Conservation (phyloP, 2,888 invertebrate species). For the Halictus quadricinctus region DNA sequence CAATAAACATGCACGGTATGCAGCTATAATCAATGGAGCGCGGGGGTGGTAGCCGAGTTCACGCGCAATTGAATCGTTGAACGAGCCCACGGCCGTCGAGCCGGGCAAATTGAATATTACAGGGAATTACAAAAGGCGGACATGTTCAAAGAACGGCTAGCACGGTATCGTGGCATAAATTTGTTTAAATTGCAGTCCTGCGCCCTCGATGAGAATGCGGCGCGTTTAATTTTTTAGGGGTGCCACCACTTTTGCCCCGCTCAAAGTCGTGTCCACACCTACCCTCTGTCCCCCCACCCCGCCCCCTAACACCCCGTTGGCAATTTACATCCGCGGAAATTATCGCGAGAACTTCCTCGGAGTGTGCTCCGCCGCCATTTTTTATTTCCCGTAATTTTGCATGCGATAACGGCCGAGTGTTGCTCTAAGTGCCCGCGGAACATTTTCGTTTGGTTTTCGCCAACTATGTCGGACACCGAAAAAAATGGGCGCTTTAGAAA, state of each 20-base stretch:
- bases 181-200: slow-evolving; percentile 27
- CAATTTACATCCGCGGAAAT: slow-evolving; percentile 19
- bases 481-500: neutral
- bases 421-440: neutral
- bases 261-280: neutral
- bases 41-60: slow-evolving; percentile 16
- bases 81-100: slow-evolving; percentile 6
- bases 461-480: neutral
- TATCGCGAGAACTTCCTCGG: neutral
- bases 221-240: slow-evolving; percentile 28
- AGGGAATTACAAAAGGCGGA: slow-evolving; percentile 9
- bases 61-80: slow-evolving; percentile 38
- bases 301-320: neutral
- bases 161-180: slow-evolving; percentile 17
- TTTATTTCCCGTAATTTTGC: neutral
- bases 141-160: slow-evolving; percentile 10
- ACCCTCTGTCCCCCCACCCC: neutral
- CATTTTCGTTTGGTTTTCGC: neutral
- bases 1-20: slow-evolving; percentile 18
- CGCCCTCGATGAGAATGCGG: slow-evolving; percentile 11
- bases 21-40: slow-evolving; percentile 14
- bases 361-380: neutral
- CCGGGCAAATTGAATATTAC: slow-evolving; percentile 29
- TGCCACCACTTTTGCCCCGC: neutral
- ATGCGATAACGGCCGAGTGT: neutral